Evolutionary conservation across 2,113 vertebrate genomes (phyloP), one percentile per base, ranked within the genome.

Genomic region (Myrmecophaga tridactyla): DNA sequence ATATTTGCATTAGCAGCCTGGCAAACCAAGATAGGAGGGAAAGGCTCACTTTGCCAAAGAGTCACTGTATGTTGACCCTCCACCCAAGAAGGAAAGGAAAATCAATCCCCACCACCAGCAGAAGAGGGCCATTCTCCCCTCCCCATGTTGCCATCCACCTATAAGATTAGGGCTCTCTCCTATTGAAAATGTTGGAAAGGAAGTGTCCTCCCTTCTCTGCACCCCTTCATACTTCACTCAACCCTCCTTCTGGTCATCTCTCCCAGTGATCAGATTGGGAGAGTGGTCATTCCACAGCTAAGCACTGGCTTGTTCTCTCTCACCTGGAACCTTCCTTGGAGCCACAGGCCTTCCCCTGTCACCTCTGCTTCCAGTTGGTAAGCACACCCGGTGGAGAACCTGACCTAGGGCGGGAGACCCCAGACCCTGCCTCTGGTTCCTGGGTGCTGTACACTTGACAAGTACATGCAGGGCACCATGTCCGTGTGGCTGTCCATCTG

Each of bases 211-310:
- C 17, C 31, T 67, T 65, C 34, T 36, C 34, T 65, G 31, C 5
- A 65, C 63, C 31, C 63, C 63, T 34, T 6, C 12, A 65, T 67
- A 34, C 34, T 67, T 36, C 65, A 67, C 34, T 67, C 34, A 56
- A 17, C 15, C n/a, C 65, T 1, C 34, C 34, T 67, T 34, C 17
- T n/a, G 3, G 65, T 7, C n/a, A n/a, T n/a, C n/a, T n/a, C n/a
- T n/a, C n/a, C n/a, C n/a, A n/a, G 36, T 7, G 15, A 8, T 4
- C 34, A 34, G 15, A 67, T 13, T 67, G 65, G 65, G 65, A 67
- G 9, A 11, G 27, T 27, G 18, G 3, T 6, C 4, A 0, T n/a
- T 27, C 36, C 23, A 41, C 2, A 21, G 53, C 7, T 56, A 14
- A 53, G 51, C 46, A 48, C 4, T 10, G 3, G 51, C 51, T 15